A percentile compares a stretch with the other conserved stretches of the same genome.
These are phyloP conservation scores for Liparis tanakae DNA, from an alignment of 2,797 vertebrate genomes.

Conservation along the genomic window DNA sequence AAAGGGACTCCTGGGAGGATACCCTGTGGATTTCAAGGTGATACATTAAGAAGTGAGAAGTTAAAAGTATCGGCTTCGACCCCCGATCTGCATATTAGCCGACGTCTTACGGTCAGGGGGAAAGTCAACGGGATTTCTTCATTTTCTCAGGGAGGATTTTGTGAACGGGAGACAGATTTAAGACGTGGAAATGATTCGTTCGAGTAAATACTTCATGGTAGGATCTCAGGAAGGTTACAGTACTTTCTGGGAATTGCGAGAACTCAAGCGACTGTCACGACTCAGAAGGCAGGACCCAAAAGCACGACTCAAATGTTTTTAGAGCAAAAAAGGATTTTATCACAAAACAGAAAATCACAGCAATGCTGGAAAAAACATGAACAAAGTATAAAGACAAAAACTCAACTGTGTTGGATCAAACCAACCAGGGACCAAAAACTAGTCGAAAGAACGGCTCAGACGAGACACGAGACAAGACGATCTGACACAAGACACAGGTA, in stretches of 20 bases:
- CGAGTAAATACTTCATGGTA: conserved; percentile 20
- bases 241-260: background rate
- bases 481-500: no score
- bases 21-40: conserved; percentile 72
- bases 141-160: conserved; percentile 24
- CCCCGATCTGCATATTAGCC: conserved; percentile 48
- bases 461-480: no score
- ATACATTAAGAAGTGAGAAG: conserved; percentile 58
- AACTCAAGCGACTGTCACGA: background rate
- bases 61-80: conserved; percentile 38
- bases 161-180: conserved; percentile 29
- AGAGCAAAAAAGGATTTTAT: no score
- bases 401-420: no score
- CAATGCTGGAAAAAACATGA: no score
- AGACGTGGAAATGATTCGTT: conserved; percentile 28
- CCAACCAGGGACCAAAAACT: no score
- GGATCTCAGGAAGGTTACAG: conserved; percentile 9
- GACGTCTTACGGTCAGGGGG: conserved; percentile 17
- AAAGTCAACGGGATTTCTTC: conserved; percentile 24
- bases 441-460: no score
- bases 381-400: no score
- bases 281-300: no score
- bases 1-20: conserved; percentile 71
- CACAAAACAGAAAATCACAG: no score
- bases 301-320: no score